Evolutionary conservation across 2,113 vertebrate genomes (phyloP).

Genomic region (Sinocyclocheilus anshuiensis): DNA sequence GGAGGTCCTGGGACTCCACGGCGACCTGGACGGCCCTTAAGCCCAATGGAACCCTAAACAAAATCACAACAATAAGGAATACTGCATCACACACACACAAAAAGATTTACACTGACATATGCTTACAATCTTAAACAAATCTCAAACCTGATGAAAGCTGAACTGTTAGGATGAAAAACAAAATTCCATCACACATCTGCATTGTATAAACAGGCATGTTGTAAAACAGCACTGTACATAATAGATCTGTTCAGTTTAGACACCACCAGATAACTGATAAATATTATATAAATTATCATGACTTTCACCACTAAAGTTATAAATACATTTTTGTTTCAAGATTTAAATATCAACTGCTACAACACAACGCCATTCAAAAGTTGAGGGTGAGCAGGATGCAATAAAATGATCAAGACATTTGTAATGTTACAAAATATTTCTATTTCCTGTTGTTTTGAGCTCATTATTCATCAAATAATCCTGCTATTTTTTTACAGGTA

Average conservation of each 20-base stretch:
- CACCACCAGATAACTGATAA: not conserved
- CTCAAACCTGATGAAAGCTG: not conserved
- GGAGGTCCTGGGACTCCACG: conserved; percentile 72
- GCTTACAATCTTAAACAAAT: not conserved
- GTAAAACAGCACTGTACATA: not conserved
- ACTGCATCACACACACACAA: not conserved
- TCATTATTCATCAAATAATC: too few relatives aligned
- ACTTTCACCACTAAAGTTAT: not conserved
- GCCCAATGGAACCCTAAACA: conserved; percentile 77
- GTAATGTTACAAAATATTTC: too few relatives aligned
- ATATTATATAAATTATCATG: not conserved
- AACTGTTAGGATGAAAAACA: not conserved
- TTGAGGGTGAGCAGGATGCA: not conserved
- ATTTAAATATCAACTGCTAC: not conserved
- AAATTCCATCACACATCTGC: conserved; percentile 4
- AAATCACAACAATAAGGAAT: not conserved
- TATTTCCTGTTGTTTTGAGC: too few relatives aligned
- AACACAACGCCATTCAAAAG: not conserved
- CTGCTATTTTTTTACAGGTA: too few relatives aligned
- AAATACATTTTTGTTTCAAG: not conserved
- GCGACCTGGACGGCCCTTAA: conserved; percentile 71
- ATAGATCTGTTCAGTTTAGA: not conserved
- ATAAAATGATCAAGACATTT: too few relatives aligned
- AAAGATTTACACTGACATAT: not conserved
- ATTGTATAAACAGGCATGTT: not conserved